Base-by-base conservation (phyloP, 2,888 invertebrate genomes). In the Plebejus anna region DNA sequence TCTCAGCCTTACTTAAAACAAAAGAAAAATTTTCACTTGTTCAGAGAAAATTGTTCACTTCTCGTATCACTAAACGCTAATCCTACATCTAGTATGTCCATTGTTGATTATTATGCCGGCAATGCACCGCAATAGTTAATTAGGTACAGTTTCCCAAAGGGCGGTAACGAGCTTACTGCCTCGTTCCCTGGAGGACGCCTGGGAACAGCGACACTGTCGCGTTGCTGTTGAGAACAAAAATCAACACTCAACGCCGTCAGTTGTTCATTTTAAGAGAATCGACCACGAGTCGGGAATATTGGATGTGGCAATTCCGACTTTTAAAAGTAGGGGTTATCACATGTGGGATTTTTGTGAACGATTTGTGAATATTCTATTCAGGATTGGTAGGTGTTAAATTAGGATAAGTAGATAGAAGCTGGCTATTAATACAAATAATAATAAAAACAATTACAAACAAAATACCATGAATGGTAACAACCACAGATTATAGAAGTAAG, bases 191-290 rank as follows among this genome's bases (percentile, higher is more conserved):
- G 89, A 87, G 90, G 83, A 82, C 80, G 82, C 82, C 83, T 89
- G 90, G 90, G 91, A 90, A 90, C 79, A 78, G 81, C 83, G 82
- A 82, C 82, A 80, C 79, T 79, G 85, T 81, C 92, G 88, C 83
- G 82, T 82, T 82, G 80, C 79, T 79, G 85, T 81, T 92, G 88
- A 93, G 92, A 87, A 92, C 89, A 89, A 92, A 93, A 93, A 93
- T 93, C 92, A 93, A 93, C 93, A 93, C 88, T 87, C 84, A 82
- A 82, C 81, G 81, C 83, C 82, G 81, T 80, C 79, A 80, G 86
- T 83, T 90, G 90, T 85, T 89, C 91, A 88, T 89, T 90, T 89
- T 82, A 81, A 83, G 79, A 79, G 77, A 55, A 59, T 47, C 32
- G 38, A 61, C 73, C 42, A 55, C 2, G 22, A 59, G 3, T 13